These are phyloP conservation scores for Lochmaea capreae DNA, from an alignment of 2,888 invertebrate genomes.

Conservation along the genomic window DNA sequence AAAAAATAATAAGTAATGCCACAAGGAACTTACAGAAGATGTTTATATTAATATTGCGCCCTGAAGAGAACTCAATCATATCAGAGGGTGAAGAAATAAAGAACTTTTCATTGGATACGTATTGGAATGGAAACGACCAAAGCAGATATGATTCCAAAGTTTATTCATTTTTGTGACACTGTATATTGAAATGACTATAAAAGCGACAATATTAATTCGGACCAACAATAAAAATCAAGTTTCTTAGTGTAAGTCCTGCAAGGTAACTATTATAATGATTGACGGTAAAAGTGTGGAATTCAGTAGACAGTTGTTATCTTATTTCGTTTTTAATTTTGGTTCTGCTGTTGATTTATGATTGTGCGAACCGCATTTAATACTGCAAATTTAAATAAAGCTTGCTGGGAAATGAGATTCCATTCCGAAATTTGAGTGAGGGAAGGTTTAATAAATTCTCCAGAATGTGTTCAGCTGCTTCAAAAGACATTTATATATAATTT, in stretches of 20 bases:
- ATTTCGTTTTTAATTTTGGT: conserved; percentile 56
- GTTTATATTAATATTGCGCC: no score
- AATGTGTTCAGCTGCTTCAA: conserved; percentile 17
- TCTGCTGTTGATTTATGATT: conserved; percentile 50
- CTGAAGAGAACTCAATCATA: no score
- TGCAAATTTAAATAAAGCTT: conserved; percentile 46
- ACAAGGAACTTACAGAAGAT: no score
- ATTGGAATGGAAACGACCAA: no score
- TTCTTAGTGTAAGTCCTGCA: conserved; percentile 45
- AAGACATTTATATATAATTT: conserved; percentile 16
- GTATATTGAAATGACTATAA: no score
- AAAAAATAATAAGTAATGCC: no score
- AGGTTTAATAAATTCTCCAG: conserved; percentile 14
- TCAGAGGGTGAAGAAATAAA: no score
- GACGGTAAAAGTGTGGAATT: conserved; percentile 56
- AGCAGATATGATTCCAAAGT: no score
- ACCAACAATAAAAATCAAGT: neutral
- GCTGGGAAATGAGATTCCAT: conserved; percentile 20
- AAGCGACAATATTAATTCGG: no score
- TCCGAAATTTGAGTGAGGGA: conserved; percentile 8
- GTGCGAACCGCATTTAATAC: conserved; percentile 45
- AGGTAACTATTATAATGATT: conserved; percentile 59
- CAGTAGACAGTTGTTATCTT: conserved; percentile 48
- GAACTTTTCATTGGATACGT: no score
- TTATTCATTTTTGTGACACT: no score